phyloP scores from a whole-genome alignment of 1,140 invertebrate genomes.

The Papilio helenus region DNA sequence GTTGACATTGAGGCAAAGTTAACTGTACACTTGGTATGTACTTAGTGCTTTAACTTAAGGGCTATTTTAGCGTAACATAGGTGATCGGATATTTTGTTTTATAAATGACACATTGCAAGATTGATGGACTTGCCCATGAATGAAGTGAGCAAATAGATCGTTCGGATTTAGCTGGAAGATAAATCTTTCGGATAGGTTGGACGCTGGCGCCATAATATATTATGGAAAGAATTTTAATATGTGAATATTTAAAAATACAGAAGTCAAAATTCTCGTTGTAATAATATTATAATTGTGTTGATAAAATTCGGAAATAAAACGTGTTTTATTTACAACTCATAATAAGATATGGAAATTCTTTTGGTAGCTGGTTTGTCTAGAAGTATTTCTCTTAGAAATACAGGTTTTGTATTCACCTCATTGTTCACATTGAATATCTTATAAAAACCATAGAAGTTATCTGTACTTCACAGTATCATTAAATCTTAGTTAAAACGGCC shows the following conservation, averaged over 20 bases:
- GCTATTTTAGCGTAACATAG: constrained; percentile 38
- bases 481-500: no score
- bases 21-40: constrained; percentile 33
- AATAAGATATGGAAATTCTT: no score
- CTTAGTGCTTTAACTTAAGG: constrained; percentile 42
- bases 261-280: not conserved
- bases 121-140: constrained; percentile 72
- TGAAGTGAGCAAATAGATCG: constrained; percentile 66
- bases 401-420: no score
- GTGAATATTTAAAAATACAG: not conserved
- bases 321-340: no score
- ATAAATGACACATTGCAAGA: constrained; percentile 57
- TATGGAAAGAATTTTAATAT: constrained; percentile 6
- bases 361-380: no score
- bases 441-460: no score
- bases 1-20: constrained; percentile 31
- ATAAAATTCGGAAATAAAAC: no score
- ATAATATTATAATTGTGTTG: not conserved
- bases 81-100: constrained; percentile 47
- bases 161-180: constrained; percentile 29
- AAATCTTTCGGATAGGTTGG: constrained; percentile 20
- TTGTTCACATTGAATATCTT: no score
- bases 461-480: no score
- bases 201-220: not conserved
- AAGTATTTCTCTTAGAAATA: no score